Percentiles rank a stretch among this genome's conserved stretches.
Conservation (phyloP, 2,797 vertebrate genomes). For the Cirrhinus molitorella region DNA sequence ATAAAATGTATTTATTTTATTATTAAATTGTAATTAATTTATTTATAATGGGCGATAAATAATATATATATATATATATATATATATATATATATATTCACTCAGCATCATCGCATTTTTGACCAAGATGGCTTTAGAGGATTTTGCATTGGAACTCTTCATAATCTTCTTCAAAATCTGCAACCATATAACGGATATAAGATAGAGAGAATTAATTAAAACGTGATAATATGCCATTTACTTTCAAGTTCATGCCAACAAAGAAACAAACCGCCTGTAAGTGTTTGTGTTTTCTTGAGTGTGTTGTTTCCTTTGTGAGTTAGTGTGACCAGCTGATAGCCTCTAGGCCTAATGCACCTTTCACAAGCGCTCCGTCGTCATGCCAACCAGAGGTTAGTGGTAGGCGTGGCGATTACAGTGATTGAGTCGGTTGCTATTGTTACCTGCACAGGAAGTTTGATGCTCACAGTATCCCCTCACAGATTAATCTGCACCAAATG, state of each 20-base stretch:
- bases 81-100: too few relatives aligned
- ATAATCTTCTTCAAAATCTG: too few relatives aligned
- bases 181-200: not conserved
- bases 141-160: too few relatives aligned
- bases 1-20: too few relatives aligned
- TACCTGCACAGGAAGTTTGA: slow-evolving; percentile 49
- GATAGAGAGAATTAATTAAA: not conserved
- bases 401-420: slow-evolving; percentile 35
- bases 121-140: too few relatives aligned
- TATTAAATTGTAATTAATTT: too few relatives aligned
- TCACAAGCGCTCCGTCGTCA: slow-evolving; percentile 31
- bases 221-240: not conserved
- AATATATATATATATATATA: too few relatives aligned
- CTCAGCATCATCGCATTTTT: too few relatives aligned
- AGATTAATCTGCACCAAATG: not conserved
- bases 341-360: slow-evolving; percentile 47
- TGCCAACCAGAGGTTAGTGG: slow-evolving; percentile 50
- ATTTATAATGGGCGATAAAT: too few relatives aligned
- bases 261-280: not conserved
- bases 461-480: not conserved
- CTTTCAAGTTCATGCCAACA: not conserved
- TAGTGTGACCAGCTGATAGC: slow-evolving; percentile 17
- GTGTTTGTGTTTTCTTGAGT: slow-evolving; percentile 10
- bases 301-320: not conserved
- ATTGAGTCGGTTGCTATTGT: slow-evolving; percentile 41